Evolutionary conservation across 2,888 invertebrate genomes (phyloP).

Genomic region (Mamestra brassicae): DNA sequence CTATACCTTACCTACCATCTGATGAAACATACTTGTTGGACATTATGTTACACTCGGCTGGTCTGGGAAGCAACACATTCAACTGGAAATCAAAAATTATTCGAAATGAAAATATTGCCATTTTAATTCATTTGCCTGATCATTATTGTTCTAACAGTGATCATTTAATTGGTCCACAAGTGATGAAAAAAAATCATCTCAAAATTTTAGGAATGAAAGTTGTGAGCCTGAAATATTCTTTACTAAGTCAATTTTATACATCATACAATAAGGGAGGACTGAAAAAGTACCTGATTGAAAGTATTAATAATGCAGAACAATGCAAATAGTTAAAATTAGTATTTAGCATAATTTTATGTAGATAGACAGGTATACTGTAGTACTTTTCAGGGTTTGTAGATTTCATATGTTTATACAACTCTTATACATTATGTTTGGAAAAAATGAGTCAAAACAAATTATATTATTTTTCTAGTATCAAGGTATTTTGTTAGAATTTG

Average conservation of each 20-base stretch:
- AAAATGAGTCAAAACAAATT: slow-evolving; percentile 8
- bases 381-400: slow-evolving; percentile 15
- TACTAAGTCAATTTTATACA: slow-evolving; percentile 86
- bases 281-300: slow-evolving; percentile 87
- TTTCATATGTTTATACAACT: slow-evolving; percentile 36
- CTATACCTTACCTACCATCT: slow-evolving; percentile 90
- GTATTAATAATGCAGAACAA: slow-evolving; percentile 80
- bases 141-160: slow-evolving; percentile 91
- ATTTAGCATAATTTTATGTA: slow-evolving; percentile 38
- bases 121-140: slow-evolving; percentile 92
- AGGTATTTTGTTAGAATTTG: slow-evolving; percentile 15
- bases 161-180: slow-evolving; percentile 91
- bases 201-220: slow-evolving; percentile 92
- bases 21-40: slow-evolving; percentile 92
- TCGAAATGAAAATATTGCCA: slow-evolving; percentile 88
- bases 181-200: slow-evolving; percentile 92
- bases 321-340: slow-evolving; percentile 62
- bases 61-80: slow-evolving; percentile 80
- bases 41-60: slow-evolving; percentile 89
- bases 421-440: slow-evolving; percentile 14
- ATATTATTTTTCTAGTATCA: slow-evolving; percentile 54
- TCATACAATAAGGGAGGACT: slow-evolving; percentile 86
- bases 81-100: slow-evolving; percentile 85
- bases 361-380: not conserved
- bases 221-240: slow-evolving; percentile 90